Evolutionary conservation across 2,113 vertebrate species (phyloP).

Genomic region (Ictalurus furcatus): DNA sequence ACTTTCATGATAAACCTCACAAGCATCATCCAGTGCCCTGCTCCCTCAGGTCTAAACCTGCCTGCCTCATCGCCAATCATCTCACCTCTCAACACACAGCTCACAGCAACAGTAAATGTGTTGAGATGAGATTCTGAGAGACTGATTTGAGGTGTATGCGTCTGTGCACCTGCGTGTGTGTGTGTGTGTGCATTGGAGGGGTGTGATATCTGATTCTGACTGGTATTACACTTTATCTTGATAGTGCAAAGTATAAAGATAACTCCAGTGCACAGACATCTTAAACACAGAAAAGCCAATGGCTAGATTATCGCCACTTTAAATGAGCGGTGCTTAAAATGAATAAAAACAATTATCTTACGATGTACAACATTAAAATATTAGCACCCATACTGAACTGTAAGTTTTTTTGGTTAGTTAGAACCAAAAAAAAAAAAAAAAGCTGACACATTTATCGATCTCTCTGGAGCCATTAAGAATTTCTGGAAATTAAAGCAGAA

Average conservation of each 20-base stretch:
- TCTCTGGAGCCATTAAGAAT: not conserved
- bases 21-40: conserved; percentile 15
- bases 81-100: conserved; percentile 38
- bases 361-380: not conserved
- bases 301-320: not conserved
- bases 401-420: not conserved
- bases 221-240: conserved; percentile 28
- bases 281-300: not conserved
- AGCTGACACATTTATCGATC: not conserved
- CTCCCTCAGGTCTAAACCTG: conserved; percentile 45
- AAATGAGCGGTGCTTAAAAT: not conserved
- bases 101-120: conserved; percentile 34
- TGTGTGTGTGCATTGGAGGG: conserved; percentile 11
- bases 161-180: conserved; percentile 18
- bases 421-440: not conserved
- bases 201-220: conserved; percentile 31
- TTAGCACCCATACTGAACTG: not conserved
- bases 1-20: conserved; percentile 22
- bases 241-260: conserved; percentile 15
- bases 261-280: not conserved
- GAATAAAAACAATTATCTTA: not conserved
- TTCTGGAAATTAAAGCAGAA: not conserved
- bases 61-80: conserved; percentile 42
- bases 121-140: conserved; percentile 38
- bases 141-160: conserved; percentile 36